These are phyloP conservation scores for Hemaris fuciformis DNA, from an alignment of 2,888 invertebrate genomes.

Conservation along the genomic window DNA sequence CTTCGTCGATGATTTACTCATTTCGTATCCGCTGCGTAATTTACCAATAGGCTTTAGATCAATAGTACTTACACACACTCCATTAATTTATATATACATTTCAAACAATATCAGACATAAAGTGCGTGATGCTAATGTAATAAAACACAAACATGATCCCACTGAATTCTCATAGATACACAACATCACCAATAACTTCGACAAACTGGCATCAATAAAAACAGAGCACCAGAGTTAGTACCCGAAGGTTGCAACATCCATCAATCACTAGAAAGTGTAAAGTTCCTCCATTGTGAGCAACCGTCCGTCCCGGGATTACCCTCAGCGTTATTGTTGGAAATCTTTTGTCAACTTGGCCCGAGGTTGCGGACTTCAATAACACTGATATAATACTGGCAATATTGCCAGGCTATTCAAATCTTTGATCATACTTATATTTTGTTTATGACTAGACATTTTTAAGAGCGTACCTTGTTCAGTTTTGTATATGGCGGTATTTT, in stretches of 20 bases:
- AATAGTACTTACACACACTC: too few species aligned
- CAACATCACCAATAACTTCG: not conserved
- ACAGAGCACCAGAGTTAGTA: not conserved
- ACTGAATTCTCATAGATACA: not conserved
- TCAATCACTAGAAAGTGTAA: constrained; percentile 31
- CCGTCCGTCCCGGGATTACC: constrained; percentile 24
- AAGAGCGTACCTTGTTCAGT: too few species aligned
- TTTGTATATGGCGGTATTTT: too few species aligned
- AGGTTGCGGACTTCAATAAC: not conserved
- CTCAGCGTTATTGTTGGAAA: constrained; percentile 30
- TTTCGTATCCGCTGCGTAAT: too few species aligned
- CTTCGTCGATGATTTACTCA: too few species aligned
- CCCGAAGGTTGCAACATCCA: constrained; percentile 11
- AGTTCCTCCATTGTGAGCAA: constrained; percentile 23
- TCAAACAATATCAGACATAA: too few species aligned
- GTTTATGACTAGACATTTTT: too few species aligned
- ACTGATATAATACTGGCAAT: constrained; percentile 5
- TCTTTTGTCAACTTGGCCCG: constrained; percentile 28
- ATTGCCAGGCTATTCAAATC: not conserved
- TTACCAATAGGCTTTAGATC: too few species aligned
- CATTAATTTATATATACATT: too few species aligned
- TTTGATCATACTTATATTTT: not conserved
- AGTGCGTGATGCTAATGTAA: too few species aligned
- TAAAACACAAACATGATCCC: not conserved
- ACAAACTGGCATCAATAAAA: not conserved